Percentiles rank a stretch among this genome's conserved stretches.
Conservation (phyloP, 2,113 vertebrate genomes). For the Zosterops borbonicus region DNA sequence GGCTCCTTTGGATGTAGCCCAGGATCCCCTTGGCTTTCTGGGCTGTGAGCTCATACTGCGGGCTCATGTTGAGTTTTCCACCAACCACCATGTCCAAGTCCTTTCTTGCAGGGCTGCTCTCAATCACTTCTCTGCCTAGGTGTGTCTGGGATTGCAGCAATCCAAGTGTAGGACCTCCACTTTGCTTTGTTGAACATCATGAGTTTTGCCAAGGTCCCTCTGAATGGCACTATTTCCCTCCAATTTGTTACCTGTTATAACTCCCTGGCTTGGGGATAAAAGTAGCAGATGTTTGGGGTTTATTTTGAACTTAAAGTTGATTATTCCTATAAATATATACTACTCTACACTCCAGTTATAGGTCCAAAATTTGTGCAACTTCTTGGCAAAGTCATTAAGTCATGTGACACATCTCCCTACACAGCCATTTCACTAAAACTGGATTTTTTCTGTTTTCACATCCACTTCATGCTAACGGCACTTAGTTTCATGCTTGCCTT, state of each 20-base stretch:
- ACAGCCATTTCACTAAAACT: background rate
- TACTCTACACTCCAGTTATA: background rate
- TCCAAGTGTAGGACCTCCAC: too few species aligned
- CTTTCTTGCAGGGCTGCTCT: background rate
- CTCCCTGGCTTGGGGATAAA: background rate
- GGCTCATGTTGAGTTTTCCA: background rate
- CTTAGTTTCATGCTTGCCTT: background rate
- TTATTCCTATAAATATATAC: background rate
- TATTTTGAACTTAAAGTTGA: background rate
- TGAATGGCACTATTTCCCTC: background rate
- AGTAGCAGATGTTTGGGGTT: background rate
- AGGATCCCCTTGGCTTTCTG: background rate
- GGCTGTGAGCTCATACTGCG: background rate
- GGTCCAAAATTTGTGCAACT: background rate
- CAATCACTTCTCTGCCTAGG: background rate
- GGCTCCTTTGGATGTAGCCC: rapidly evolving
- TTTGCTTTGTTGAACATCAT: background rate
- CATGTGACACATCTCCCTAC: background rate
- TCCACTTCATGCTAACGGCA: background rate
- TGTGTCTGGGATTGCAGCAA: background rate
- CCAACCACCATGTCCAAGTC: too few species aligned
- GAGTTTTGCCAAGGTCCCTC: background rate
- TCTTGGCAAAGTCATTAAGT: background rate
- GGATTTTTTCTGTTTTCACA: background rate
- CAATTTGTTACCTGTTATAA: background rate